These are phyloP conservation scores for Chydorus sphaericus DNA, from an alignment of 2,888 invertebrate genomes.

Conservation along the genomic window DNA sequence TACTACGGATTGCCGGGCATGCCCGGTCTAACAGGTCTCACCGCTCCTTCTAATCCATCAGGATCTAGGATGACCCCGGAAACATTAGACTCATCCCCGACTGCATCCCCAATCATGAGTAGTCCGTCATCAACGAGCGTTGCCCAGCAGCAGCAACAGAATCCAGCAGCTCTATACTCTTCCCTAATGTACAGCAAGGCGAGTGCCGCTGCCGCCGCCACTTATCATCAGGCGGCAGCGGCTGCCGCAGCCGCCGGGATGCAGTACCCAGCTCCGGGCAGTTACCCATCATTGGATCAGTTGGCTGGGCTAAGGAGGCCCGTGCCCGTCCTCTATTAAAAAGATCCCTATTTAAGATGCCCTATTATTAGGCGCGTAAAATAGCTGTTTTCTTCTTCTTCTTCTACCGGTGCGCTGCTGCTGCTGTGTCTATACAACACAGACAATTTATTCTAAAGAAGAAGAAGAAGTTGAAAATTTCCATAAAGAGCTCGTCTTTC, in stretches of 20 bases:
- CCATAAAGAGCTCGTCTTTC: too few relatives aligned
- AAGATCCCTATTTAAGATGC: too few relatives aligned
- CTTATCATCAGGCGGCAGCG: conserved; percentile 41
- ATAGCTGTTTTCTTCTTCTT: too few relatives aligned
- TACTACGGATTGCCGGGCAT: conserved; percentile 5
- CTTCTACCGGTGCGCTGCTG: too few relatives aligned
- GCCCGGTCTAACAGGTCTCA: not conserved
- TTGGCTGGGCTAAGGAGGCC: conserved; percentile 13
- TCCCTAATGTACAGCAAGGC: conserved; percentile 30
- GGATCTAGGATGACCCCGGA: not conserved
- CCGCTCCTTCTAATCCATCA: not conserved
- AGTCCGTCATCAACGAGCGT: not conserved
- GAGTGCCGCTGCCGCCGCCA: conserved; percentile 54
- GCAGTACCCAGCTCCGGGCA: conserved; percentile 48
- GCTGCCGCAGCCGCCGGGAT: conserved; percentile 49
- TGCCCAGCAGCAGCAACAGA: not conserved
- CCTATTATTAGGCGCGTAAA: too few relatives aligned
- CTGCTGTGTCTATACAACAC: too few relatives aligned
- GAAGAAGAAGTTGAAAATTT: too few relatives aligned
- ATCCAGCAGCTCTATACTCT: conserved; percentile 10
- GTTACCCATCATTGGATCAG: conserved; percentile 23
- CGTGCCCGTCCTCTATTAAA: conserved; percentile 14
- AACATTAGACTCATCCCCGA: not conserved
- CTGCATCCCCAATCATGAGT: not conserved
- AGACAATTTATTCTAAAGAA: too few relatives aligned